These are phyloP conservation scores for Lissonota sp. DNA, from an alignment of 2,888 invertebrate genomes.

Conservation along the genomic window DNA sequence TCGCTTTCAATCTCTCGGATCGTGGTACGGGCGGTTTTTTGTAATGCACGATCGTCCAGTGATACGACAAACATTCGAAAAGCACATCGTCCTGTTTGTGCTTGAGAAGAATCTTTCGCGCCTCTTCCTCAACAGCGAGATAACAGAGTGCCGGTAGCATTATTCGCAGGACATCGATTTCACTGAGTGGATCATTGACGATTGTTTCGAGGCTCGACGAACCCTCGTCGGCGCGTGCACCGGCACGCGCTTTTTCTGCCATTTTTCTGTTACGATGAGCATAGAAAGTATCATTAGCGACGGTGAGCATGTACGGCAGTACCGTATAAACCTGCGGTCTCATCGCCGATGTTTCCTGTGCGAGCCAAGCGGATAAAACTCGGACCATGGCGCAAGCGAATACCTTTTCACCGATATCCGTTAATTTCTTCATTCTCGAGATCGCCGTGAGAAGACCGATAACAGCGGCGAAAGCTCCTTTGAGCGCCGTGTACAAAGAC, in stretches of 20 bases:
- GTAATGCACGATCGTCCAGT: slow-evolving; percentile 94
- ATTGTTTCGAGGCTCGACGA: slow-evolving; percentile 76
- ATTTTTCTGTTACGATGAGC: slow-evolving; percentile 88
- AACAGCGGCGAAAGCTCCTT: slow-evolving; percentile 94
- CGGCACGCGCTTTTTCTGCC: slow-evolving; percentile 88
- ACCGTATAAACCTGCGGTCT: slow-evolving; percentile 92
- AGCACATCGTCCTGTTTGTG: slow-evolving; percentile 92
- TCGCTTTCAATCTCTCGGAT: slow-evolving; percentile 90
- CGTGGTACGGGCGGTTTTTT: slow-evolving; percentile 92
- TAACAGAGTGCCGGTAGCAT: slow-evolving; percentile 96
- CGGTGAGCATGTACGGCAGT: slow-evolving; percentile 91
- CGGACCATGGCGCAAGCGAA: slow-evolving; percentile 94
- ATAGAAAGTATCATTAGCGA: slow-evolving; percentile 93
- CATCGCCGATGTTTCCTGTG: slow-evolving; percentile 95
- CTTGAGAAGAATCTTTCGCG: slow-evolving; percentile 91
- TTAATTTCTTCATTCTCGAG: slow-evolving; percentile 89
- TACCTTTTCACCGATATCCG: slow-evolving; percentile 89
- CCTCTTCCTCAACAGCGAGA: slow-evolving; percentile 95
- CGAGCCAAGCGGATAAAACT: slow-evolving; percentile 94
- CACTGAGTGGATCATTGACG: slow-evolving; percentile 85
- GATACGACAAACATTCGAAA: slow-evolving; percentile 91
- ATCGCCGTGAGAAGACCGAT: slow-evolving; percentile 90
- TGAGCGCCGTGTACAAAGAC: slow-evolving; percentile 94
- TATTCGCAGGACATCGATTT: slow-evolving; percentile 91
- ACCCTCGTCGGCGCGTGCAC: slow-evolving; percentile 82